Conservation (phyloP, 2,797 vertebrate genomes). For the Rhabdomys pumilio region DNA sequence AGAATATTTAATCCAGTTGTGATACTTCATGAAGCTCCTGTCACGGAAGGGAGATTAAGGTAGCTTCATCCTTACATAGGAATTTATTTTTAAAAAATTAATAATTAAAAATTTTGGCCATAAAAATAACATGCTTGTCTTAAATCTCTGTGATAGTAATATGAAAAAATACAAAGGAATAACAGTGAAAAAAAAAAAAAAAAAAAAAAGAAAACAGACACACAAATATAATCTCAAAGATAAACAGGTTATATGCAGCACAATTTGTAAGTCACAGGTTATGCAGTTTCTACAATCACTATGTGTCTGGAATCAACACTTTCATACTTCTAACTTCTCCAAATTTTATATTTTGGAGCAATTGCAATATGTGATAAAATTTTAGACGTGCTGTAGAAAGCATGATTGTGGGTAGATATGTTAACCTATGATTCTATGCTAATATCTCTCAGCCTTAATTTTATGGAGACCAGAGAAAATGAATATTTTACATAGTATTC, state of each 20-base stretch:
- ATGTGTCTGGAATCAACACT: neutral
- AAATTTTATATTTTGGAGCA: neutral
- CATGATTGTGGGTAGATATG: neutral
- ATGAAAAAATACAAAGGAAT: neutral
- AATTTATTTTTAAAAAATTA: slow-evolving; percentile 51
- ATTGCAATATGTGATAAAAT: slow-evolving; percentile 27
- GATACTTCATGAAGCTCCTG: neutral
- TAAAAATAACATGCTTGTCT: neutral
- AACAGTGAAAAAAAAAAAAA: neutral
- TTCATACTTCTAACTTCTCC: neutral
- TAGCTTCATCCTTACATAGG: neutral
- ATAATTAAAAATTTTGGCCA: neutral
- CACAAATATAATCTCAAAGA: neutral
- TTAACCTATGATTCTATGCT: neutral
- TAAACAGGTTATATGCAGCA: neutral
- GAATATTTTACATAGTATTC: neutral
- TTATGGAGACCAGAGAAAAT: neutral
- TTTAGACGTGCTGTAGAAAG: neutral
- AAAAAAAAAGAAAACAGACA: neutral
- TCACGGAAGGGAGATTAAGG: neutral
- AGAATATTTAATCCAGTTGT: neutral
- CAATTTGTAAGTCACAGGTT: neutral
- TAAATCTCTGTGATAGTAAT: slow-evolving; percentile 48
- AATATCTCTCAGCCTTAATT: neutral
- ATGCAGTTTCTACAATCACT: neutral